Evolutionary conservation across 2,797 vertebrate genomes (phyloP).

Genomic region (Calcarius lapponicus): DNA sequence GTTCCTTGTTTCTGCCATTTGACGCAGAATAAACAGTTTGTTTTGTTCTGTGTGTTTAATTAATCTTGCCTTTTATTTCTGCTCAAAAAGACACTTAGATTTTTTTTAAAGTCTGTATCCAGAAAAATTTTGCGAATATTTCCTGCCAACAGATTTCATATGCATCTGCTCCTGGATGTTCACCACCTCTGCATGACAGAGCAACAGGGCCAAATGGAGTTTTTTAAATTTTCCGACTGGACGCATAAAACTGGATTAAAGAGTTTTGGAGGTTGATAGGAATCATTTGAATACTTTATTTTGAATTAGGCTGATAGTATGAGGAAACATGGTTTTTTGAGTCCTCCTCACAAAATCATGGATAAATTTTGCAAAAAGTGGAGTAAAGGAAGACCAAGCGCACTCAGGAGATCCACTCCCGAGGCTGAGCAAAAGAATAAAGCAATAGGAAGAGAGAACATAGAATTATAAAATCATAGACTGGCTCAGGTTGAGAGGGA

Average conservation of each 20-base stretch:
- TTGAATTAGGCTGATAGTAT: background rate
- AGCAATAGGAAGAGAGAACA: background rate
- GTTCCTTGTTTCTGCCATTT: background rate
- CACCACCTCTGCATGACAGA: background rate
- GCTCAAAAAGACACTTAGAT: background rate
- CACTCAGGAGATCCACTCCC: background rate
- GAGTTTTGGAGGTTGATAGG: background rate
- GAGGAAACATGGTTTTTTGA: background rate
- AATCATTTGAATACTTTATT: background rate
- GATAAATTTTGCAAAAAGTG: background rate
- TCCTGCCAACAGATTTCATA: background rate
- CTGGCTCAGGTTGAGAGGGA: background rate
- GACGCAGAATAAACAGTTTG: background rate
- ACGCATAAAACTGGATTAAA: background rate
- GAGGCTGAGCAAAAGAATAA: background rate
- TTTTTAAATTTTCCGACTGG: background rate
- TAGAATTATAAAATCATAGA: background rate
- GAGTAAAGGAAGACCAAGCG: background rate
- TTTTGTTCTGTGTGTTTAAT: background rate
- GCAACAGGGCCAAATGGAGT: background rate
- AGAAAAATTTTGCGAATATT: background rate
- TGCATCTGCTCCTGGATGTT: background rate
- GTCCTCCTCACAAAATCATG: background rate
- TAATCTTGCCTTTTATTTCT: background rate
- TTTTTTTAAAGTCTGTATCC: background rate